Conservation (phyloP, 2,797 vertebrate species). For the Notamacropus eugenii region DNA sequence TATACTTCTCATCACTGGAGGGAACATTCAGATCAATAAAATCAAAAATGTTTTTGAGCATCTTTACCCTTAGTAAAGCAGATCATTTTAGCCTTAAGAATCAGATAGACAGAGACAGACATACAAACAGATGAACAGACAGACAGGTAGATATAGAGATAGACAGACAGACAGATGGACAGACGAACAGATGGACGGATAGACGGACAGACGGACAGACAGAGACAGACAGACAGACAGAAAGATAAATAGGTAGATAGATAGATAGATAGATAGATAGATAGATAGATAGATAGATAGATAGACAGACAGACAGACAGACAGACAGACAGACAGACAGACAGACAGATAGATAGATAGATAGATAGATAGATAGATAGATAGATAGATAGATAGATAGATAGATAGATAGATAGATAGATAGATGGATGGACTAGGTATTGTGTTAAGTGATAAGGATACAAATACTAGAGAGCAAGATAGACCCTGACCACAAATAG, state of each 20-base stretch:
- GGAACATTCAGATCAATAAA: neutral
- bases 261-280: no score
- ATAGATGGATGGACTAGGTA: neutral
- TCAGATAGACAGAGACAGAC: neutral
- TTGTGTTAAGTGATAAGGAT: neutral
- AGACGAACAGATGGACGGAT: accelerated
- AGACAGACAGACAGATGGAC: no score
- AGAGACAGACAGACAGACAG: neutral
- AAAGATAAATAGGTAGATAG: no score
- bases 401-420: neutral
- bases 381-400: no score
- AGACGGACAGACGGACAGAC: neutral
- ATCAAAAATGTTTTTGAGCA: neutral
- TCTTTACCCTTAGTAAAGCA: neutral
- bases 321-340: accelerated
- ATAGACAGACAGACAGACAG: no score
- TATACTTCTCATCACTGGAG: neutral
- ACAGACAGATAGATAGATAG: no score
- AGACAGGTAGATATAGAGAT: no score
- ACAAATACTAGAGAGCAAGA: neutral
- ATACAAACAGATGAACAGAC: no score
- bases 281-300: no score
- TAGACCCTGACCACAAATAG: neutral
- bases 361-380: no score
- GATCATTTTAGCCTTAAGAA: neutral